Evolutionary conservation across 2,113 vertebrate species (phyloP).

Genomic region (Phalacrocorax aristotelis): DNA sequence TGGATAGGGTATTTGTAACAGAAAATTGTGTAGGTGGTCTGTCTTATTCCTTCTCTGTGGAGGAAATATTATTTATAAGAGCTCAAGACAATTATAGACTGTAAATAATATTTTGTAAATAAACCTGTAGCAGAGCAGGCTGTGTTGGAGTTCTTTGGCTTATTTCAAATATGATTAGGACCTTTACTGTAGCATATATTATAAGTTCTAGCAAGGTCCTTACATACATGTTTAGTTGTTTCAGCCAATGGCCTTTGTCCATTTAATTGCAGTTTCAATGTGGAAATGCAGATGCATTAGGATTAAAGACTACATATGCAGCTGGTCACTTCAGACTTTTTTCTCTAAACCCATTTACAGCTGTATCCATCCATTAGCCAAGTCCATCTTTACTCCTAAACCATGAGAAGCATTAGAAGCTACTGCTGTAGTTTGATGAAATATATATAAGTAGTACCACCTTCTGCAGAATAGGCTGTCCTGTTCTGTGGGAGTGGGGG

Average conservation of each 20-base stretch:
- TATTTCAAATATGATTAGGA: not conserved
- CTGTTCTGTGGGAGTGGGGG: too few species aligned
- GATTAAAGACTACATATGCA: not conserved
- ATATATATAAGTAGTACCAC: not conserved
- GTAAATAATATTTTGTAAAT: conserved; percentile 72
- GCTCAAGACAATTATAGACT: not conserved
- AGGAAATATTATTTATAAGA: conserved; percentile 62
- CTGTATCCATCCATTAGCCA: not conserved
- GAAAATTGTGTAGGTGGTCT: conserved; percentile 28
- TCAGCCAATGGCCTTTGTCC: not conserved
- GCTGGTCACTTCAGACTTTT: not conserved
- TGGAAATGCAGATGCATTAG: not conserved
- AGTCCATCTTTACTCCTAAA: not conserved
- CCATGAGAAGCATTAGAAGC: not conserved
- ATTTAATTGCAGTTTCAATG: not conserved
- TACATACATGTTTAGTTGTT: not conserved
- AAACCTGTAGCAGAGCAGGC: conserved; percentile 47
- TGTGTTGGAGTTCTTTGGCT: not conserved
- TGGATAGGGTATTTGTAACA: conserved; percentile 13
- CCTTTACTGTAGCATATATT: not conserved
- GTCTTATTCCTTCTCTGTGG: conserved; percentile 60
- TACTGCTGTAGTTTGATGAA: not conserved
- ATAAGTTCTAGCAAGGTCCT: not conserved
- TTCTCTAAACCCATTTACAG: not conserved
- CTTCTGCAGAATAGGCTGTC: not conserved